A percentile compares a stretch with the other conserved stretches of the same genome.
Conservation (phyloP, 2,113 vertebrate species). For the Fukomys damarensis region DNA sequence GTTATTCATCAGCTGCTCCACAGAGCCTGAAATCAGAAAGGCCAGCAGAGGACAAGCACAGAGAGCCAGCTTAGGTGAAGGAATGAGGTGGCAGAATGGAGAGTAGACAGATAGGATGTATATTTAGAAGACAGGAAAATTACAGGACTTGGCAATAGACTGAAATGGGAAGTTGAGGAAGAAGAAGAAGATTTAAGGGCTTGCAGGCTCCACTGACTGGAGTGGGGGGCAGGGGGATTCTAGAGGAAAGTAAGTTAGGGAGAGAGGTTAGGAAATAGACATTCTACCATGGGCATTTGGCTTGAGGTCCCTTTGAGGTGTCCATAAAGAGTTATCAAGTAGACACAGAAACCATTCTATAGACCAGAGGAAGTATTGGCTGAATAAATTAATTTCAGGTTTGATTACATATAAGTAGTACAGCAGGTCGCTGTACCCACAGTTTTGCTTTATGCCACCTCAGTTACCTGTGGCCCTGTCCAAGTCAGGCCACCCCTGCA, state of each 20-base stretch:
- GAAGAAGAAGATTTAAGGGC: background rate
- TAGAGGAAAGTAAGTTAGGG: background rate
- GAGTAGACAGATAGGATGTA: background rate
- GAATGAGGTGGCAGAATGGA: background rate
- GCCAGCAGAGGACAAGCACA: background rate
- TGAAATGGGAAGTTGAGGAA: background rate
- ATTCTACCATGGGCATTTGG: background rate
- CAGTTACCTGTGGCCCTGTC: background rate
- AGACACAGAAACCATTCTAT: background rate
- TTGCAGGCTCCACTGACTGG: background rate
- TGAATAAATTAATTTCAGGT: background rate
- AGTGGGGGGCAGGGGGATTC: background rate
- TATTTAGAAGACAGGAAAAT: background rate
- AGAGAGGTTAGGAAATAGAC: background rate
- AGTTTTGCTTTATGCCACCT: background rate
- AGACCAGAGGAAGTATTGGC: background rate
- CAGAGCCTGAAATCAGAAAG: background rate
- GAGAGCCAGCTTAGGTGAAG: background rate
- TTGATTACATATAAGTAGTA: background rate
- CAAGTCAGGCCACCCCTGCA: background rate
- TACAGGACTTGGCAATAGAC: background rate
- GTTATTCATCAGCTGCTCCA: background rate
- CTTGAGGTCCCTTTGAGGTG: background rate
- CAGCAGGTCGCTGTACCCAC: background rate
- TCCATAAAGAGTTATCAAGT: background rate